Evolutionary conservation across 2,888 invertebrate genomes (phyloP), one percentile per base, ranked within the genome.

Genomic region (Strigamia transsilvanica): DNA sequence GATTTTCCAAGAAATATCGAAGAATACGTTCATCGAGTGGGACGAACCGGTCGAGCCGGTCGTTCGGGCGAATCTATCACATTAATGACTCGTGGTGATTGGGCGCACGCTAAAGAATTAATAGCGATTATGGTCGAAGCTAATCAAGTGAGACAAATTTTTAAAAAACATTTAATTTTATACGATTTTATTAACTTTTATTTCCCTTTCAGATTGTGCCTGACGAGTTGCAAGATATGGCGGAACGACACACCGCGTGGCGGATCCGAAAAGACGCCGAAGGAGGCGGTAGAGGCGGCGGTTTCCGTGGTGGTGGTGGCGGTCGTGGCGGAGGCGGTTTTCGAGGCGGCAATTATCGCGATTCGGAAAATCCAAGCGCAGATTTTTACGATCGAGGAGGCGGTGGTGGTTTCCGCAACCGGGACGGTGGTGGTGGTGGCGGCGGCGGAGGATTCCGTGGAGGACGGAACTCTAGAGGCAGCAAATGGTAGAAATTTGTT

Each of bases 1-100:
- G 98, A 98, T 88, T 97, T 98, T 86, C 98, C 98, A 0, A 91
- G 93, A 18, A 95, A 97, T 86, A 95, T 98, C 85, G 98, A 98
- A 87, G 98, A 98, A 86, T 98, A 98, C 88, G 96, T 96, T 0
- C 98, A 98, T 87, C 91, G 98, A 83, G 95, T 98, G n/a, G 98
- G 98, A 0, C 91, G 98, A 83, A 98, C 98, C 0, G 98, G 98
- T 0, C 91, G 98, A 83, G 98, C 98, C 18, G 98, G 98, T 18
- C 91, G 92, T 83, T 92, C 91, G 0, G 98, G 98, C 0, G 92
- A 92, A 81, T 93, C 97, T 0, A 91, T 97, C 46, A 94, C 95
- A 82, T 93, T 94, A 85, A 89, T 98, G 84, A 92, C 96, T 0
- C 85, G 88, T 61, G 89, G 89, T 34, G 96, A 98, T 88, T 96